These are phyloP conservation scores for Neolamprologus sp. DNA, from an alignment of 2,113 vertebrate genomes.

Conservation along the genomic window DNA sequence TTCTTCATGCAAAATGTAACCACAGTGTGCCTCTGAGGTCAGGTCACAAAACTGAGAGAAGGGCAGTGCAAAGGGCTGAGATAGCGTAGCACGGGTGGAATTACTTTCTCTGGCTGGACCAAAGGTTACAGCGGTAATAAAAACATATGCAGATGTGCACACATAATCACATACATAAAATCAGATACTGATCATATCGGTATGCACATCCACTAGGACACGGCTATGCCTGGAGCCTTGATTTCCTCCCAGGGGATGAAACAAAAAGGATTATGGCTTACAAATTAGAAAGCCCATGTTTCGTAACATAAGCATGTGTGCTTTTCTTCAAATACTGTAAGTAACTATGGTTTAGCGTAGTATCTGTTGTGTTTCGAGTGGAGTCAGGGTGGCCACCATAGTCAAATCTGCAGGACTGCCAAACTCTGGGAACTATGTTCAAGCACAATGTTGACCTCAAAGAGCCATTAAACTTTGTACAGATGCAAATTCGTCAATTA, in stretches of 20 bases:
- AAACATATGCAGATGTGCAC: conserved; percentile 7
- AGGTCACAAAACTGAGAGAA: conserved; percentile 1
- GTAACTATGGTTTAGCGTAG: background rate
- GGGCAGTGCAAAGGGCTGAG: background rate
- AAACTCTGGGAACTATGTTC: background rate
- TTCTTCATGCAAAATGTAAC: background rate
- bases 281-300: background rate
- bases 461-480: background rate
- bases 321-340: background rate
- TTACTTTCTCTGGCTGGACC: conserved; percentile 13
- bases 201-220: background rate
- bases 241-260: background rate
- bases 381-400: background rate
- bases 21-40: conserved; percentile 1
- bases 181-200: background rate
- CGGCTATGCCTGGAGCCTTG: background rate
- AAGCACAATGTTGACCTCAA: background rate
- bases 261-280: background rate
- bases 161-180: background rate
- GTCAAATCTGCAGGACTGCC: background rate
- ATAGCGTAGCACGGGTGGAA: conserved; percentile 35
- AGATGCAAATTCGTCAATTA: background rate
- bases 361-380: background rate
- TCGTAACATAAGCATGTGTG: background rate
- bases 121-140: background rate